These are phyloP conservation scores for Myopa testacea DNA, from an alignment of 2,888 invertebrate species.

Conservation along the genomic window DNA sequence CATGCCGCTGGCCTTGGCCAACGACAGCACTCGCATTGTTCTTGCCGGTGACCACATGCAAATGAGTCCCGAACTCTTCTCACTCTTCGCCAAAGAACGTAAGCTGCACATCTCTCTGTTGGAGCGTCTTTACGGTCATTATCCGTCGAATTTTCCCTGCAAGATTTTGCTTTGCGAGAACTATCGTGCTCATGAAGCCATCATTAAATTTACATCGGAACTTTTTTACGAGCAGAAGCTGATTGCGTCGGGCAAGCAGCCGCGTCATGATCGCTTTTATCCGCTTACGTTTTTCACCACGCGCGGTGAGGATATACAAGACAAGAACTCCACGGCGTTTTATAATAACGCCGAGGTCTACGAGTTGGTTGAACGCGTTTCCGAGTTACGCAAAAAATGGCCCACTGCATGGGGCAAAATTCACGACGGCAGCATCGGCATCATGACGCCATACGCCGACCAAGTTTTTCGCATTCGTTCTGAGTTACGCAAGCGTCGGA, in stretches of 20 bases:
- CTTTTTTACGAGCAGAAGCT: slow-evolving; percentile 84
- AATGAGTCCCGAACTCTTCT: slow-evolving; percentile 84
- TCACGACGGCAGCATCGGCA: slow-evolving; percentile 82
- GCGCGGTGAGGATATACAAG: slow-evolving; percentile 83
- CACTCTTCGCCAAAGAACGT: slow-evolving; percentile 77
- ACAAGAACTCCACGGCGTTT: slow-evolving; percentile 81
- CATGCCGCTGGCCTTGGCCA: slow-evolving; percentile 81
- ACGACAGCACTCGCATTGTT: slow-evolving; percentile 78
- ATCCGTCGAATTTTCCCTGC: slow-evolving; percentile 79
- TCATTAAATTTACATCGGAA: slow-evolving; percentile 84
- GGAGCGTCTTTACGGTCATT: slow-evolving; percentile 82
- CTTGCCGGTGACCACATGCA: slow-evolving; percentile 90
- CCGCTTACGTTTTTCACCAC: slow-evolving; percentile 86
- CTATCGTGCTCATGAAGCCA: slow-evolving; percentile 84
- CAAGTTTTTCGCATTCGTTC: slow-evolving; percentile 81
- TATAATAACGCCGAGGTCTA: slow-evolving; percentile 86
- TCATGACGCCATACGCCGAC: slow-evolving; percentile 87
- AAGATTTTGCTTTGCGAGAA: slow-evolving; percentile 85
- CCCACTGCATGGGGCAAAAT: slow-evolving; percentile 81
- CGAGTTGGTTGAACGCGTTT: slow-evolving; percentile 82
- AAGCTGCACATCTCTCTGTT: slow-evolving; percentile 80
- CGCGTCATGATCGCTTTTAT: slow-evolving; percentile 77
- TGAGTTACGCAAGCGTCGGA: slow-evolving; percentile 78
- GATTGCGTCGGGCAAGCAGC: slow-evolving; percentile 79
- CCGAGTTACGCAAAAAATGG: slow-evolving; percentile 79